These are phyloP conservation scores for Bos indicus DNA, from an alignment of 2,113 vertebrate species.

Conservation along the genomic window DNA sequence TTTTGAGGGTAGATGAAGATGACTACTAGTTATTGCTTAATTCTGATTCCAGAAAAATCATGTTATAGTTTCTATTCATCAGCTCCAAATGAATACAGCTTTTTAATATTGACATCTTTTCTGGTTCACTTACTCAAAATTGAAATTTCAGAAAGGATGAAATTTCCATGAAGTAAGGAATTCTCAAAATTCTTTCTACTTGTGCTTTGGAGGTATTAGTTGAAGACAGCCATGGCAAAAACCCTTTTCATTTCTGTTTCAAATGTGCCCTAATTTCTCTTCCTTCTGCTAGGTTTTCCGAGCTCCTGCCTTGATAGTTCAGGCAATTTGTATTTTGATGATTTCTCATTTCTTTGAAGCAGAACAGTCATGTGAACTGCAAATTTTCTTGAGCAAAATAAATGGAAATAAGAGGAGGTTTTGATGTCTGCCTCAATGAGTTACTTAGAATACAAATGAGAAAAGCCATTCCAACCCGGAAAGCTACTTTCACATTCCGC, in stretches of 20 bases:
- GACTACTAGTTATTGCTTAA: not conserved
- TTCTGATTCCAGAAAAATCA: not conserved
- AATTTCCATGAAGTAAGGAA: not conserved
- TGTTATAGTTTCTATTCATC: not conserved
- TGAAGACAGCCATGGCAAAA: slow-evolving; percentile 8
- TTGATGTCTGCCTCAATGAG: slow-evolving; percentile 84
- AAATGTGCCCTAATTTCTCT: slow-evolving; percentile 39
- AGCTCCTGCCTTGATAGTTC: slow-evolving; percentile 77
- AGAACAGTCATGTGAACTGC: slow-evolving; percentile 80
- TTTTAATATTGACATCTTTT: not conserved
- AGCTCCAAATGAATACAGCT: not conserved
- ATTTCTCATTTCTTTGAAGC: slow-evolving; percentile 82
- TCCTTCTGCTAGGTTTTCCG: slow-evolving; percentile 72
- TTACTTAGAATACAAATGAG: slow-evolving; percentile 86
- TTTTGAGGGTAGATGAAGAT: not conserved
- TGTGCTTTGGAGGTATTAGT: not conserved
- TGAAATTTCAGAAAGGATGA: not conserved
- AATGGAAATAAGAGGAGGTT: slow-evolving; percentile 83
- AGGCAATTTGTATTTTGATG: slow-evolving; percentile 82
- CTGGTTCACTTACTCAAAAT: not conserved
- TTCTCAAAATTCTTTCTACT: not conserved
- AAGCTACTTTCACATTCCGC: slow-evolving; percentile 84
- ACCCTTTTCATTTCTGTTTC: slow-evolving; percentile 50
- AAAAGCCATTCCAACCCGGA: slow-evolving; percentile 85
- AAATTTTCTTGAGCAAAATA: slow-evolving; percentile 84